Percentiles rank a stretch among this genome's conserved stretches.
These are phyloP conservation scores for Euwallacea fornicatus DNA, from an alignment of 1,140 invertebrate genomes.

Conservation along the genomic window DNA sequence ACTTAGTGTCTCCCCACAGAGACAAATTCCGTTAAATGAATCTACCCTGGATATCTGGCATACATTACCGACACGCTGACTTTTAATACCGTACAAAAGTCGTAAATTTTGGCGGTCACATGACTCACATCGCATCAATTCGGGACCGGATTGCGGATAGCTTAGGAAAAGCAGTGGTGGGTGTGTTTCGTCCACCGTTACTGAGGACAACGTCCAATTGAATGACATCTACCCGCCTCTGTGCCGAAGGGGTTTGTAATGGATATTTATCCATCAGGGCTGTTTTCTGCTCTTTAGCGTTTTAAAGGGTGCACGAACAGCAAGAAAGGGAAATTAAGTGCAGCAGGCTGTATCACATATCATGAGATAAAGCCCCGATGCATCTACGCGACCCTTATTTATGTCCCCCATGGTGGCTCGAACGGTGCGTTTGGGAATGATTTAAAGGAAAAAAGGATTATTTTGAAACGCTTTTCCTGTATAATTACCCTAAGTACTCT, in stretches of 20 bases:
- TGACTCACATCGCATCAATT: constrained; percentile 21
- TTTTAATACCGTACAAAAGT: constrained; percentile 29
- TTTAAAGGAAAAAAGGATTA: no score
- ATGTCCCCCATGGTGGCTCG: constrained; percentile 1
- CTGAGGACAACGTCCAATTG: neutral
- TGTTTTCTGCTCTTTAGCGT: constrained; percentile 31
- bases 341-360: constrained; percentile 28
- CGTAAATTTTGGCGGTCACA: constrained; percentile 32
- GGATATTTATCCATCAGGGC: constrained; percentile 28
- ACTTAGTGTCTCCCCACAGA: neutral
- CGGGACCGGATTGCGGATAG: neutral
- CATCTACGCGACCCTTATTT: constrained; percentile 4
- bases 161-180: neutral
- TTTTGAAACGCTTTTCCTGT: no score
- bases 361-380: constrained; percentile 28
- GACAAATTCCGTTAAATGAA: neutral
- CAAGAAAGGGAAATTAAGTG: constrained; percentile 31
- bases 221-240: neutral
- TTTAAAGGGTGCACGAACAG: constrained; percentile 29
- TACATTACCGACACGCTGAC: constrained; percentile 31
- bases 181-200: neutral
- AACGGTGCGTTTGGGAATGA: no score
- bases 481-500: no score
- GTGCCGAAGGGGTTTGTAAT: constrained; percentile 18
- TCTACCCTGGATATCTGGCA: constrained; percentile 29